phyloP scores from a whole-genome alignment of 2,113 vertebrate genomes.

The Tragelaphus imberbis region DNA sequence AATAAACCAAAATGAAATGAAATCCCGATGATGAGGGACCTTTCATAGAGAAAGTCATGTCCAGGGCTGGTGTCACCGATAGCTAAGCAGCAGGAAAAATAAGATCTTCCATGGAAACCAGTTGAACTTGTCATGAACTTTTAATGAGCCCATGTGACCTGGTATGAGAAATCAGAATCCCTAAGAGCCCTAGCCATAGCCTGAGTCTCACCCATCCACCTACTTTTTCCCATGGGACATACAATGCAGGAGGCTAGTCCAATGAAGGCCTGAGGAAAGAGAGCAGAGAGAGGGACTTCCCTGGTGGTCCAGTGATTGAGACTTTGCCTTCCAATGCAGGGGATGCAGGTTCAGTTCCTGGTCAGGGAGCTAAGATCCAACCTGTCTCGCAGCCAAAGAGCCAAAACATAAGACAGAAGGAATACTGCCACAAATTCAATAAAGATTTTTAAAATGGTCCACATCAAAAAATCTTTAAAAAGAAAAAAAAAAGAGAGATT shows the following conservation, averaged over 20 bases:
- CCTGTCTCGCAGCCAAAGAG: neutral
- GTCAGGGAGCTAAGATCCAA: neutral
- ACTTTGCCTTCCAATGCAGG: neutral
- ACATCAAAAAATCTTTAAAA: neutral
- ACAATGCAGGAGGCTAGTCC: neutral
- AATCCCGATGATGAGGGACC: neutral
- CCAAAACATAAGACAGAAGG: neutral
- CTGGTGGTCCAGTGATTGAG: neutral
- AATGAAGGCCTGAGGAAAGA: neutral
- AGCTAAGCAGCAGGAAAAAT: neutral
- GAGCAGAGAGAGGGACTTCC: neutral
- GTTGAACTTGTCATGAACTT: neutral
- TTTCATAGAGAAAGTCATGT: neutral
- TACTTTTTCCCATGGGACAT: neutral
- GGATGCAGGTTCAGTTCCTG: neutral
- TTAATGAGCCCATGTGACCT: neutral
- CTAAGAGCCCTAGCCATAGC: neutral
- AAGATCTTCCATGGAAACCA: neutral
- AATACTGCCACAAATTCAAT: neutral
- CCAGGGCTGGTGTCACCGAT: neutral
- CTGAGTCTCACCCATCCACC: neutral
- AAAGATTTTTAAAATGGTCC: neutral
- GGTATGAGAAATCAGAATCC: neutral
- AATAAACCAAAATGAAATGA: neutral
- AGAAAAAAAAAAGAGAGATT: neutral